These are phyloP conservation scores for Panzeria rudis DNA, from an alignment of 2,888 invertebrate species.

Conservation along the genomic window DNA sequence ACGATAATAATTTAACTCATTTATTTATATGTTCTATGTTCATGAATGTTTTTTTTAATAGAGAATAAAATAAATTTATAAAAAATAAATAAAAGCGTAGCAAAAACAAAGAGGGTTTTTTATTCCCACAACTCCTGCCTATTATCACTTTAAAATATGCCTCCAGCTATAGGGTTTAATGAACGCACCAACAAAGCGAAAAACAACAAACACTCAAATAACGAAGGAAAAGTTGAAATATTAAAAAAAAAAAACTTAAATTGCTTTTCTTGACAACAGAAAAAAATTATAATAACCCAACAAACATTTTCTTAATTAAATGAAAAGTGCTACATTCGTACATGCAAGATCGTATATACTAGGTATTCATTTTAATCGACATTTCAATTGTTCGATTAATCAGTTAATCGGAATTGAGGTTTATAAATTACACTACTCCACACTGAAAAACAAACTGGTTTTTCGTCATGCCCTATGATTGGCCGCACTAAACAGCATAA, in stretches of 20 bases:
- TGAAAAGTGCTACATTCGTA: too few relatives aligned
- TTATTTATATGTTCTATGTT: slow-evolving; percentile 14
- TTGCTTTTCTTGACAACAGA: slow-evolving; percentile 60
- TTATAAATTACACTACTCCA: too few relatives aligned
- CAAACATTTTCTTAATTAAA: background rate
- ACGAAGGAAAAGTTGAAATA: slow-evolving; percentile 47
- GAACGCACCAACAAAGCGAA: slow-evolving; percentile 75
- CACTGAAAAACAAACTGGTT: too few relatives aligned
- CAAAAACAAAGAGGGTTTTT: slow-evolving; percentile 9
- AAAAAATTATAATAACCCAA: slow-evolving; percentile 17
- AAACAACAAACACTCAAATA: slow-evolving; percentile 36
- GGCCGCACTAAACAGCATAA: too few relatives aligned
- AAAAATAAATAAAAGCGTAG: background rate
- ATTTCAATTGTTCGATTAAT: too few relatives aligned
- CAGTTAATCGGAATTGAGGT: too few relatives aligned
- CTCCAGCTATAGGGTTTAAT: slow-evolving; percentile 80
- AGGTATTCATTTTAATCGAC: too few relatives aligned
- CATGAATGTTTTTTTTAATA: background rate
- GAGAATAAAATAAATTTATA: slow-evolving; percentile 16
- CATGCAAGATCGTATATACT: too few relatives aligned
- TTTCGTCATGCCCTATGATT: too few relatives aligned
- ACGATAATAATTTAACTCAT: slow-evolving; percentile 39
- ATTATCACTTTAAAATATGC: slow-evolving; percentile 63
- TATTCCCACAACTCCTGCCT: slow-evolving; percentile 59
- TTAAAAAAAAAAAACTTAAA: slow-evolving; percentile 75